Evolutionary conservation across 2,888 invertebrate genomes (phyloP), one percentile per base, ranked within the genome.

Genomic region (Schizaphis graminum): DNA sequence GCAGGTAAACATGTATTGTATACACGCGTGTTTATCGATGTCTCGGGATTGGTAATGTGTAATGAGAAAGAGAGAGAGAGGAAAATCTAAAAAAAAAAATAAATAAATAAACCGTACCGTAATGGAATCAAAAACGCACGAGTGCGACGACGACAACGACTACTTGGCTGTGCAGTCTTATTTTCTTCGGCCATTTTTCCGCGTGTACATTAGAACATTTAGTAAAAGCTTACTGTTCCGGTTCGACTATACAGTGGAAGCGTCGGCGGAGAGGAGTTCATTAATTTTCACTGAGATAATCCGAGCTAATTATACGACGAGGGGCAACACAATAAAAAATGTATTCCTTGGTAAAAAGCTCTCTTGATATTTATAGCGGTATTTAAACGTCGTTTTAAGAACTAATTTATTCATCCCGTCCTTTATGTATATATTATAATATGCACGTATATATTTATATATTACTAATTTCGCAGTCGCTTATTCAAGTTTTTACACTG

Each of bases 341-440:
- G 57, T 94, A 86, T 94, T 94, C 90, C 86, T 94, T 87, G 91
- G 86, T 86, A 90, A 93, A 93, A 93, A 93, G 93, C 93, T 93
- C 93, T 93, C 93, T 93, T 85, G 93, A 93, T 94, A 94, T 91
- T 91, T 94, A 94, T 94, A 91, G 94, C 86, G 90, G 90, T 94
- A 94, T 94, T 94, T 94, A 91, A 94, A 94, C 94, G 94, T 94
- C 94, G 90, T 91, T 91, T 94, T 94, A 94, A 94, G 91, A 85
- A 49, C 86, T 94, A 91, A 94, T 94, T 94, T 94, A 94, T 94
- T 91, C 93, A 85, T 93, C 89, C 89, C 57, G 28, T 89, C 49
- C 77, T 77, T 67, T 88, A 53, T 88, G 41, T 88, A 35, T 61
- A 57, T 35, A 57, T 91, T 86, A 61, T 53, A 16, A 53, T 53